Conservation (phyloP, 2,888 invertebrate genomes). For the Nomada fucata region DNA sequence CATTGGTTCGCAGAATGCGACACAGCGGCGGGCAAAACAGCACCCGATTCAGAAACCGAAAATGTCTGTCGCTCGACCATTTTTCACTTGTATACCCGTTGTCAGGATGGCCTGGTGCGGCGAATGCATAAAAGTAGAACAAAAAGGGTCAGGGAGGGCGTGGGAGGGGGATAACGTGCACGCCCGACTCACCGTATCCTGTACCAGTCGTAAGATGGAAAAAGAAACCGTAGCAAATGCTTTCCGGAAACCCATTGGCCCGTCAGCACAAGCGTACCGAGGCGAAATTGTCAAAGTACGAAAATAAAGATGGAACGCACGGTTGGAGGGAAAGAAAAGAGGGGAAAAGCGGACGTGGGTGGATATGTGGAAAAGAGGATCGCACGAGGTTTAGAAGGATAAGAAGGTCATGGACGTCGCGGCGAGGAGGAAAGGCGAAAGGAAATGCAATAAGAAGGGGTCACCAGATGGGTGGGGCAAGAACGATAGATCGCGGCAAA, state of each 20-base stretch:
- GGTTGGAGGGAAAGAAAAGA: background rate
- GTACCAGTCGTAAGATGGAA: constrained; percentile 56
- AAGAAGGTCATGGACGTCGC: constrained; percentile 23
- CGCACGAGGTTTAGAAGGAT: constrained; percentile 7
- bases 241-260: constrained; percentile 72
- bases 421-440: background rate
- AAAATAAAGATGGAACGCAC: constrained; percentile 57
- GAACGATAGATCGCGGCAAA: constrained; percentile 26
- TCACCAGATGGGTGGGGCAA: constrained; percentile 1
- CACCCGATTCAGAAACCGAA: constrained; percentile 31
- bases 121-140: constrained; percentile 62
- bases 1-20: constrained; percentile 1
- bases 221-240: constrained; percentile 71
- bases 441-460: constrained; percentile 35
- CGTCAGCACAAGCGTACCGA: constrained; percentile 64
- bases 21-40: background rate
- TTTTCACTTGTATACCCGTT: constrained; percentile 62
- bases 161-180: constrained; percentile 46
- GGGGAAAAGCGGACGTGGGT: constrained; percentile 3
- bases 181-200: constrained; percentile 60
- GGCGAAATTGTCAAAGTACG: constrained; percentile 64
- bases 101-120: constrained; percentile 34
- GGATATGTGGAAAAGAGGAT: constrained; percentile 5
- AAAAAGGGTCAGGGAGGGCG: constrained; percentile 40
- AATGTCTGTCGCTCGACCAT: constrained; percentile 57